Conservation (phyloP, 2,888 invertebrate genomes). For the Drosophila rellima region DNA sequence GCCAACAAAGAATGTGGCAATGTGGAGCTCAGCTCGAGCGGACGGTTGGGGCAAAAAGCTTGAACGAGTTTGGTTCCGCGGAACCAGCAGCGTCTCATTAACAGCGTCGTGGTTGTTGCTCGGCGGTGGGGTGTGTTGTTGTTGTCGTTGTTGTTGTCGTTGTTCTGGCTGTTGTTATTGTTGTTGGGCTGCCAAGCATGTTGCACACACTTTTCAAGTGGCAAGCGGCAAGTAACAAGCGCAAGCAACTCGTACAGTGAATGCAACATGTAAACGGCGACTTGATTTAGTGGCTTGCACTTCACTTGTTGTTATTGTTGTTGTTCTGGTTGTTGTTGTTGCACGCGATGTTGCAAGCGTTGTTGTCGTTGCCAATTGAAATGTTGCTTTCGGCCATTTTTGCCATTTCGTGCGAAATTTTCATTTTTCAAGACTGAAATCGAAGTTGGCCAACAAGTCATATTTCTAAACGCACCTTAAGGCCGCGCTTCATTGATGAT, state of each 20-base stretch:
- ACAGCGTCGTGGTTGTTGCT: conserved; percentile 12
- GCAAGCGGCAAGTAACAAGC: conserved; percentile 59
- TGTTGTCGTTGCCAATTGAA: conserved; percentile 40
- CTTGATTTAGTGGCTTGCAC: conserved; percentile 51
- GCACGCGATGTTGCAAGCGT: conserved; percentile 45
- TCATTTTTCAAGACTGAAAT: conserved; percentile 44
- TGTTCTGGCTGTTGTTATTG: not conserved
- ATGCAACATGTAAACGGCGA: conserved; percentile 39
- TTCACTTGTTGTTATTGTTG: conserved; percentile 21
- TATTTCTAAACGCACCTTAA: conserved; percentile 18
- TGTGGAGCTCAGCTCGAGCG: conserved; percentile 24
- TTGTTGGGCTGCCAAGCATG: conserved; percentile 20
- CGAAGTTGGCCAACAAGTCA: conserved; percentile 6
- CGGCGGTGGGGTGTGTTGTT: conserved; percentile 1
- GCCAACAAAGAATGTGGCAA: conserved; percentile 73
- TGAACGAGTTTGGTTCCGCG: conserved; percentile 79
- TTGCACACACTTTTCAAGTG: conserved; percentile 69
- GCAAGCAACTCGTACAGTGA: conserved; percentile 48
- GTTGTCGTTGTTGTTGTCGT: not conserved
- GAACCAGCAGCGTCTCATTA: conserved; percentile 68
- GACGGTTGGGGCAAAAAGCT: conserved; percentile 35
- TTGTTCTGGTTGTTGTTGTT: conserved; percentile 14
- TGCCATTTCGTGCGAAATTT: conserved; percentile 66
- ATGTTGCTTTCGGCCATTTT: conserved; percentile 54
- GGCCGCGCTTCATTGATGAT: conserved; percentile 30